phyloP scores from a whole-genome alignment of 2,888 invertebrate genomes.

The Idaea biselata region DNA sequence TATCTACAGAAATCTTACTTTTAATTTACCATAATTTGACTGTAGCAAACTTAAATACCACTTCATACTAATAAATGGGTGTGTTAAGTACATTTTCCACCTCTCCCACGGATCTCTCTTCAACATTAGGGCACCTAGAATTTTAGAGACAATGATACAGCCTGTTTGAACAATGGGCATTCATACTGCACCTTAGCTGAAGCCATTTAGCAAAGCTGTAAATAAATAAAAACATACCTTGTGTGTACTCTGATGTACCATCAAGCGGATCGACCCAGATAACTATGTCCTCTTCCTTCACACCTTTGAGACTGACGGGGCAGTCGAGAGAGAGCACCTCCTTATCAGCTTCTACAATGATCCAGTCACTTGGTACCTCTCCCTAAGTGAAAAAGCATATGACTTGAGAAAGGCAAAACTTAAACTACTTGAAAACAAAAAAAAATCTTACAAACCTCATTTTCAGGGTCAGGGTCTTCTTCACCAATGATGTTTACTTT shows the following conservation, averaged over 20 bases:
- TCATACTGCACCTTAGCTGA: constrained; percentile 13
- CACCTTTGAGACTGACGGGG: constrained; percentile 83
- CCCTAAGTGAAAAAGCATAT: constrained; percentile 38
- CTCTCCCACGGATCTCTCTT: constrained; percentile 78
- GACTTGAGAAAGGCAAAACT: constrained; percentile 2
- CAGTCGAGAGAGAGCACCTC: constrained; percentile 83
- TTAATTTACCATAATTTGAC: constrained; percentile 72
- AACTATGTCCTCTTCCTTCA: constrained; percentile 91
- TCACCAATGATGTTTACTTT: constrained; percentile 93
- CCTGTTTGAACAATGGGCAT: background rate
- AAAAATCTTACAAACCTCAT: constrained; percentile 54
- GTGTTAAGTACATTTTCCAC: constrained; percentile 78
- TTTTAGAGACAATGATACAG: constrained; percentile 31
- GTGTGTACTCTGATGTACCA: constrained; percentile 98
- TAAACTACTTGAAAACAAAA: background rate
- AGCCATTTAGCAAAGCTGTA: constrained; percentile 8
- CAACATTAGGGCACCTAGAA: constrained; percentile 81
- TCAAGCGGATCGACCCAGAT: constrained; percentile 99
- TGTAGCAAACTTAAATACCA: constrained; percentile 80
- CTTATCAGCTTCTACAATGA: constrained; percentile 86
- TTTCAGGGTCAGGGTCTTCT: constrained; percentile 85
- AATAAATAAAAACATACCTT: constrained; percentile 77
- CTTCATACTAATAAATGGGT: constrained; percentile 78
- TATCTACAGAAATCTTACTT: constrained; percentile 18
- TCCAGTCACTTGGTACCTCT: constrained; percentile 85